Evolutionary conservation across 2,797 vertebrate species (phyloP).

Genomic region (Glossophaga mutica): DNA sequence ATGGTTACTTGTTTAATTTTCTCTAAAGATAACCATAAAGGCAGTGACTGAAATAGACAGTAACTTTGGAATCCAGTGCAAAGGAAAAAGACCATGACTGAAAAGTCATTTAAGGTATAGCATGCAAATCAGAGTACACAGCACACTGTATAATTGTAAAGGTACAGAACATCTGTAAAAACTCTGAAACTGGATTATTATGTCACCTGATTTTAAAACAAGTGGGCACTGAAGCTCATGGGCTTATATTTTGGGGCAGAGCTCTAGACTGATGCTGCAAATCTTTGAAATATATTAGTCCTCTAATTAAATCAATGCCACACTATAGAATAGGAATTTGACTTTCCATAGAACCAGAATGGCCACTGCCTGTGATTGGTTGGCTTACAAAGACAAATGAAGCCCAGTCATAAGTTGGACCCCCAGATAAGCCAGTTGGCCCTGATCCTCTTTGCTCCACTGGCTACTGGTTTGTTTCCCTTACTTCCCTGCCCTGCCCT

Average conservation of each 20-base stretch:
- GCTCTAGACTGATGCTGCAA: constrained; percentile 52
- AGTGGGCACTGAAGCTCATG: constrained; percentile 58
- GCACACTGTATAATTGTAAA: constrained; percentile 51
- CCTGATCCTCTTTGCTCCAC: neutral
- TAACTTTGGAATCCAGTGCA: constrained; percentile 7
- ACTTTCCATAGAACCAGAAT: constrained; percentile 38
- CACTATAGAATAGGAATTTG: neutral
- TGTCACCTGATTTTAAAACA: constrained; percentile 63
- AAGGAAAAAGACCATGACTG: neutral
- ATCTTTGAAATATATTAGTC: constrained; percentile 49
- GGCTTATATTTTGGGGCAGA: constrained; percentile 52
- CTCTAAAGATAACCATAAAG: constrained; percentile 35
- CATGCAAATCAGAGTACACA: constrained; percentile 2
- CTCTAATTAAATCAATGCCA: constrained; percentile 49
- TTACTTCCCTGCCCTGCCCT: neutral
- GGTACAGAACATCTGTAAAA: constrained; percentile 59
- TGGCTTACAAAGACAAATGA: neutral
- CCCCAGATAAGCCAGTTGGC: neutral
- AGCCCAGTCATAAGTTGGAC: neutral
- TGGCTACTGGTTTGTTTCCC: neutral
- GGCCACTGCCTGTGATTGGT: neutral
- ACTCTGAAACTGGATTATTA: neutral
- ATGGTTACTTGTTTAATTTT: constrained; percentile 48
- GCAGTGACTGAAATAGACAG: neutral
- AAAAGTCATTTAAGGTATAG: constrained; percentile 25